Evolutionary conservation across 1,140 invertebrate genomes (phyloP).

Genomic region (Calephelis virginiensis): DNA sequence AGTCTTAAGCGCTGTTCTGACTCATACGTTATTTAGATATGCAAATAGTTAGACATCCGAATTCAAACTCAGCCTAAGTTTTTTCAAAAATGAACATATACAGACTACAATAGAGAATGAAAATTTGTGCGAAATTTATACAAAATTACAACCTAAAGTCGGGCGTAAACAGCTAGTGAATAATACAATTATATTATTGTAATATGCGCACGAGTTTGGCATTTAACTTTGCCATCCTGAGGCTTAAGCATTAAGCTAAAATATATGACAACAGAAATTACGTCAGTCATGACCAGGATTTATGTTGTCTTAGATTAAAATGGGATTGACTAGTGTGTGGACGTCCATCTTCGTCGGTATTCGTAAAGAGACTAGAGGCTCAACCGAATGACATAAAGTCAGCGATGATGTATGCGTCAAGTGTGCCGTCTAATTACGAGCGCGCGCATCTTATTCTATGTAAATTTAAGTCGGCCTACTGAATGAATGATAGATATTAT

Average conservation of each 20-base stretch:
- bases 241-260: slow-evolving; percentile 1
- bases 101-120: no score
- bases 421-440: slow-evolving; percentile 53
- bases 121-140: no score
- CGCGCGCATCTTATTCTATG: slow-evolving; percentile 64
- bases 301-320: slow-evolving; percentile 30
- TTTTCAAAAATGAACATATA: no score
- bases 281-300: slow-evolving; percentile 26
- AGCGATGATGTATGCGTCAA: slow-evolving; percentile 57
- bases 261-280: slow-evolving; percentile 14
- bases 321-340: slow-evolving; percentile 23
- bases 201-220: slow-evolving; percentile 32
- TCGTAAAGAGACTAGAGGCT: slow-evolving; percentile 28
- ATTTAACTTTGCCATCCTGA: slow-evolving; percentile 26
- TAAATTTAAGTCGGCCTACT: slow-evolving; percentile 51
- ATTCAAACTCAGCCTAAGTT: no score
- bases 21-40: no score
- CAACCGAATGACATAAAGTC: slow-evolving; percentile 47
- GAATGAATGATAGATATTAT: slow-evolving; percentile 48
- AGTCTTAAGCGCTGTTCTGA: no score
- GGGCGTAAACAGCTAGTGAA: no score
- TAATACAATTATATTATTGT: neutral
- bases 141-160: no score
- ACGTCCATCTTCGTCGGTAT: slow-evolving; percentile 43
- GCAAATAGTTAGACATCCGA: no score